Evolutionary conservation across 2,113 vertebrate species (phyloP).

Genomic region (Trematomus loennbergii): DNA sequence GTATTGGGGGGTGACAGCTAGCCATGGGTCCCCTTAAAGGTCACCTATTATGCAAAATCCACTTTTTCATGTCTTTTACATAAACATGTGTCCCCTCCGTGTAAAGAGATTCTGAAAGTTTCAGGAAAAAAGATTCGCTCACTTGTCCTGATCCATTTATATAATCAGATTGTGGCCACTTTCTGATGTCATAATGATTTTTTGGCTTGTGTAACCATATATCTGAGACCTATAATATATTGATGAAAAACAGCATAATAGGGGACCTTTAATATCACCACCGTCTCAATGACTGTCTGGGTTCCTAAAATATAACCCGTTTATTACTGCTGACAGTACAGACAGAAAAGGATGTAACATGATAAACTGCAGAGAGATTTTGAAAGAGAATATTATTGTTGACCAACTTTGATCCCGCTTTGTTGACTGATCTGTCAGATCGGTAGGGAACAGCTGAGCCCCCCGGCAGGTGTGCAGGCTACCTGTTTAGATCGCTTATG

Average conservation of each 20-base stretch:
- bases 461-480: not conserved
- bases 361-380: not conserved
- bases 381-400: slow-evolving; percentile 37
- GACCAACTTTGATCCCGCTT: slow-evolving; percentile 24
- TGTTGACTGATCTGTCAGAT: not conserved
- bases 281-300: not conserved
- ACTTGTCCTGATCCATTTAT: too few species aligned
- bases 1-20: slow-evolving; percentile 2
- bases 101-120: too few species aligned
- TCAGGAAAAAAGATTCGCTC: too few species aligned
- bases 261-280: not conserved
- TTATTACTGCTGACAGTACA: slow-evolving; percentile 18
- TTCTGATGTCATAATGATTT: too few species aligned
- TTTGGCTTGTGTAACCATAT: too few species aligned
- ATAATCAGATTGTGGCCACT: too few species aligned
- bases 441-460: not conserved
- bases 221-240: too few species aligned
- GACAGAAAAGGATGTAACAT: slow-evolving; percentile 20
- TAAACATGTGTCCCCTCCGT: too few species aligned
- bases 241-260: too few species aligned
- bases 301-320: not conserved
- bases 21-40: not conserved
- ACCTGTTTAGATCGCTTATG: slow-evolving; percentile 1
- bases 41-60: too few species aligned
- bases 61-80: too few species aligned